Evolutionary conservation across 2,113 vertebrate genomes (phyloP).

Genomic region (Eretmodus cyanostictus): DNA sequence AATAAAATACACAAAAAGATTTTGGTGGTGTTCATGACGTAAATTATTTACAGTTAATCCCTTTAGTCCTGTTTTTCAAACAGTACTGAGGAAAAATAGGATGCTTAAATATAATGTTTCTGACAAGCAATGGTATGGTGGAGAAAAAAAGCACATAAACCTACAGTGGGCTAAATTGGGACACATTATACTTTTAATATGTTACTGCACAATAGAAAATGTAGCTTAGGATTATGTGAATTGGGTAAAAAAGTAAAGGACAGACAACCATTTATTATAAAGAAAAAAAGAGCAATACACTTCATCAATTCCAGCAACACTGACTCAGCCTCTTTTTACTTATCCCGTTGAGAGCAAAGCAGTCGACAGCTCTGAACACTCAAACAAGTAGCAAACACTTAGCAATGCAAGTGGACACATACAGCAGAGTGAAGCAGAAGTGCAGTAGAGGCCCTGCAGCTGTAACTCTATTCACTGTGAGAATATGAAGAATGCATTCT

Average conservation of each 20-base stretch:
- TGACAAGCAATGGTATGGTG: not conserved
- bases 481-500: constrained; percentile 20
- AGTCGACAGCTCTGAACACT: not conserved
- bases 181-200: not conserved
- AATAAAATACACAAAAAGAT: not conserved
- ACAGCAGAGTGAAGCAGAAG: constrained; percentile 14
- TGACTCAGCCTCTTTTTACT: constrained; percentile 1
- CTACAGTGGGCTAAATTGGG: not conserved
- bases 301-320: not conserved
- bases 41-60: not conserved
- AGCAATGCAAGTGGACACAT: not conserved
- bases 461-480: constrained; percentile 39
- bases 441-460: constrained; percentile 28
- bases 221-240: not conserved
- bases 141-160: not conserved
- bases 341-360: constrained; percentile 2
- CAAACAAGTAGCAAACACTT: not conserved
- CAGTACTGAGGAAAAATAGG: not conserved
- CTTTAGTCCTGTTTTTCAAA: not conserved
- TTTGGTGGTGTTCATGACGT: not conserved
- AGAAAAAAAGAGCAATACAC: not conserved
- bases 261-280: not conserved
- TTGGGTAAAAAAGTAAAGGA: not conserved
- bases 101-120: not conserved
- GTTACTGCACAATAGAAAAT: not conserved